Evolutionary conservation across 1,140 invertebrate species (phyloP), one percentile per base, ranked within the genome.

Genomic region (Pygmarrhopalites habei): DNA sequence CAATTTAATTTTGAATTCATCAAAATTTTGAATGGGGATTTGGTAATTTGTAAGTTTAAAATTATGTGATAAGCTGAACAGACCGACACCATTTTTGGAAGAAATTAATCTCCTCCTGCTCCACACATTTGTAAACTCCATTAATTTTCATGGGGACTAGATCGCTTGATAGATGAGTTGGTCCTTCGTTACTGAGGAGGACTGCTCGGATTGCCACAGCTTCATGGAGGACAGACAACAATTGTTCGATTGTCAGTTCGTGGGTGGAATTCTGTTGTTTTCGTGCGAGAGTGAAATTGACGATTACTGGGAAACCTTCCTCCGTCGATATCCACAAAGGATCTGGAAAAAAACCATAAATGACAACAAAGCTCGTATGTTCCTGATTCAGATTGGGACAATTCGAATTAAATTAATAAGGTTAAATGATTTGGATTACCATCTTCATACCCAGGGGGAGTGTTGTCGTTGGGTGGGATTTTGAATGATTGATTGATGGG

Each of bases 11-110:
- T n/a, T n/a, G n/a, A n/a, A n/a, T n/a, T n/a, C n/a, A n/a, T n/a
- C n/a, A n/a, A n/a, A n/a, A n/a, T n/a, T n/a, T n/a, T n/a, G n/a
- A n/a, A n/a, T n/a, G n/a, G n/a, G n/a, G n/a, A n/a, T n/a, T n/a
- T n/a, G n/a, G n/a, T n/a, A n/a, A n/a, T n/a, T n/a, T n/a, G n/a
- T n/a, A n/a, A n/a, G n/a, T n/a, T n/a, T n/a, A n/a, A n/a, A n/a
- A n/a, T n/a, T n/a, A n/a, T n/a, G n/a, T n/a, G n/a, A n/a, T n/a
- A n/a, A n/a, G n/a, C n/a, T n/a, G n/a, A n/a, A 15, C 51, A 7
- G 26, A 55, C 51, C 15, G 5, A 25, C 55, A 58, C 56, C 56
- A 58, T 44, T 43, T 7, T 39, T 58, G 14, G 21, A 58, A 58
- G 28, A 58, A 58, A 7, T 23, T 14, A 19, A 58, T 58, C 44